Conservation (phyloP, 2,888 invertebrate species). For the Himalopsyche anomala region DNA sequence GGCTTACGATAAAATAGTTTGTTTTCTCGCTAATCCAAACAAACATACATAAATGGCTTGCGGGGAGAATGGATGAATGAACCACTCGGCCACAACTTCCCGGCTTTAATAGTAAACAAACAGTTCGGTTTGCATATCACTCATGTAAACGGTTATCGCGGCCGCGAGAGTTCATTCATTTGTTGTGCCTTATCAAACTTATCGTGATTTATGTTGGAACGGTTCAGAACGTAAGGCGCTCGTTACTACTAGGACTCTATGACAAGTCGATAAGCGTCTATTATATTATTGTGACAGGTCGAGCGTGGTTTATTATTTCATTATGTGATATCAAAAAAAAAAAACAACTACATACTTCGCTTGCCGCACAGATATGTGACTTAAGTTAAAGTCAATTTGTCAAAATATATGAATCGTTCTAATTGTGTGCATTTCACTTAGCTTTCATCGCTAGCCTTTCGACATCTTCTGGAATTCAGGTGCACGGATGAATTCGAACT, state of each 20-base stretch:
- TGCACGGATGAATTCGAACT: too few relatives aligned
- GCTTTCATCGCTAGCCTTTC: too few relatives aligned
- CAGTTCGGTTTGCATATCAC: conserved; percentile 41
- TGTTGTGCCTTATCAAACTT: conserved; percentile 42
- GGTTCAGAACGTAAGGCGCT: conserved; percentile 33
- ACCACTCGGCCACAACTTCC: conserved; percentile 35
- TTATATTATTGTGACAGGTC: conserved; percentile 36
- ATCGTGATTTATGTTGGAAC: conserved; percentile 27
- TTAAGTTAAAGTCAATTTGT: too few relatives aligned
- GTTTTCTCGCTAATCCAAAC: too few relatives aligned
- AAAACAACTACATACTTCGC: too few relatives aligned
- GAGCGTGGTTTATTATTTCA: background rate
- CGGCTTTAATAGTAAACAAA: conserved; percentile 37
- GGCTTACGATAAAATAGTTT: too few relatives aligned
- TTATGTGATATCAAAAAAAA: too few relatives aligned
- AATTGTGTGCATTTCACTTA: too few relatives aligned
- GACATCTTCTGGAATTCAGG: too few relatives aligned
- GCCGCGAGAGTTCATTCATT: conserved; percentile 42
- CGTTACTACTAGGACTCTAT: conserved; percentile 8
- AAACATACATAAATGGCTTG: background rate
- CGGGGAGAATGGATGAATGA: background rate
- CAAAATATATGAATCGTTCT: too few relatives aligned
- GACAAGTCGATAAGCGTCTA: conserved; percentile 21
- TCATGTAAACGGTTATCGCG: conserved; percentile 37
- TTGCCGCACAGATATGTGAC: too few relatives aligned